These are phyloP conservation scores for Pelecanoides urinatrix DNA, from an alignment of 2,113 vertebrate genomes.

Conservation along the genomic window DNA sequence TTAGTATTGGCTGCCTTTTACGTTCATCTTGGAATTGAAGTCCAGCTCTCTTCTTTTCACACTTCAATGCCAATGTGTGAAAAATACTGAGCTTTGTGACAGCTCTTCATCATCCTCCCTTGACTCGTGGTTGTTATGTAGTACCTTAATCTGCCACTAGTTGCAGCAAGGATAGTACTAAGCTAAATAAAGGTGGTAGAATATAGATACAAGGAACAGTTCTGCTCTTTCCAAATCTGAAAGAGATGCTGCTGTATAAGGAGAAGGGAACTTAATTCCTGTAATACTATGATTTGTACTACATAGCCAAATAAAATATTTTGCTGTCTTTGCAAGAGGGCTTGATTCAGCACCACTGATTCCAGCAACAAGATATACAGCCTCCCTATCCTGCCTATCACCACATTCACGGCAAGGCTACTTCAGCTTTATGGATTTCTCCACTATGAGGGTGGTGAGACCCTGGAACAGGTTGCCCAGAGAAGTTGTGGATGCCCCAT, in stretches of 20 bases:
- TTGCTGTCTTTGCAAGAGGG: neutral
- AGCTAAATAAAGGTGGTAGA: neutral
- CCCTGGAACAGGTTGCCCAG: no score
- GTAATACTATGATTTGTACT: neutral
- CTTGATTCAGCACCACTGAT: neutral
- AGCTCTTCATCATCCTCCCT: neutral
- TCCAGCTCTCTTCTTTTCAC: neutral
- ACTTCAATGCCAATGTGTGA: neutral
- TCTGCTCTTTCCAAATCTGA: neutral
- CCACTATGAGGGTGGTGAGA: no score
- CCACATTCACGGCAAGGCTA: neutral
- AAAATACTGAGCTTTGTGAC: neutral
- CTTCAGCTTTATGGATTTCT: neutral
- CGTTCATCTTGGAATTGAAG: neutral
- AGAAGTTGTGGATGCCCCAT: no score
- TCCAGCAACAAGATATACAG: neutral
- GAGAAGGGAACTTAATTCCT: neutral
- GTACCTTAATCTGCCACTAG: neutral
- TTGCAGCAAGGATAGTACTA: neutral
- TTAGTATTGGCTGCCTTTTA: neutral
- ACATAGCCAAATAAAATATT: neutral
- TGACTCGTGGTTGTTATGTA: neutral
- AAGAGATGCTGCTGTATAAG: neutral
- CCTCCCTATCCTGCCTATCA: neutral
- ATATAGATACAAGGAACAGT: neutral